Conservation (phyloP, 2,888 invertebrate genomes). For the Diogma glabrata region DNA sequence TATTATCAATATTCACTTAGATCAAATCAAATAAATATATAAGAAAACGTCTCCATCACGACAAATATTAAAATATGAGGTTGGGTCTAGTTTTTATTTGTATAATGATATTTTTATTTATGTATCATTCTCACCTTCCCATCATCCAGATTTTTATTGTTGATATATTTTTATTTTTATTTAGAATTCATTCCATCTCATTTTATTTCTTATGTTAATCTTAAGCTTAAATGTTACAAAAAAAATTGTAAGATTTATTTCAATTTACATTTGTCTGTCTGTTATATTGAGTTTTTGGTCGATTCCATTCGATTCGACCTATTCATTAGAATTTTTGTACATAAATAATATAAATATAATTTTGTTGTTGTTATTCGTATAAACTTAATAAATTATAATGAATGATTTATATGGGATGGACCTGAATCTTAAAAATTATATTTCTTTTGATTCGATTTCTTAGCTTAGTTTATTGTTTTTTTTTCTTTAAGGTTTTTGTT, state of each 20-base stretch:
- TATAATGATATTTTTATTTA: too few relatives aligned
- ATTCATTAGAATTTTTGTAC: conserved; percentile 4
- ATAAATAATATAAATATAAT: too few relatives aligned
- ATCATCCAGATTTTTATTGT: not conserved
- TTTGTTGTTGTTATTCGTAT: too few relatives aligned
- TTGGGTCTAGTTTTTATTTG: not conserved
- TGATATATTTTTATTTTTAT: too few relatives aligned
- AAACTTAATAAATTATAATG: conserved; percentile 11
- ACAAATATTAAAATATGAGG: too few relatives aligned
- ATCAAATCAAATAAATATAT: too few relatives aligned
- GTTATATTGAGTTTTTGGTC: conserved; percentile 8
- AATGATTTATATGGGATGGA: conserved; percentile 10
- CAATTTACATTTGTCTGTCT: conserved; percentile 2
- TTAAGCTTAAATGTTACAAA: conserved; percentile 6
- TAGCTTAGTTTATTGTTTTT: conserved; percentile 1
- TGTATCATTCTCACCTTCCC: conserved; percentile 7
- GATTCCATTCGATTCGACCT: not conserved
- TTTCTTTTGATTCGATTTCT: conserved; percentile 7
- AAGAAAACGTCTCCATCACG: too few relatives aligned
- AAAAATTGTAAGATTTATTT: conserved; percentile 9
- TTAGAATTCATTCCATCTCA: conserved; percentile 8
- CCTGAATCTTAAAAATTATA: conserved; percentile 7
- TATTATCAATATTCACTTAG: too few relatives aligned
- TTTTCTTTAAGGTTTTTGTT: too few relatives aligned
- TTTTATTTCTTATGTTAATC: conserved; percentile 8